A percentile compares a stretch with the other conserved stretches of the same genome.
phyloP scores from a whole-genome alignment of 2,888 invertebrate species.

The Eretmocerus hayati region DNA sequence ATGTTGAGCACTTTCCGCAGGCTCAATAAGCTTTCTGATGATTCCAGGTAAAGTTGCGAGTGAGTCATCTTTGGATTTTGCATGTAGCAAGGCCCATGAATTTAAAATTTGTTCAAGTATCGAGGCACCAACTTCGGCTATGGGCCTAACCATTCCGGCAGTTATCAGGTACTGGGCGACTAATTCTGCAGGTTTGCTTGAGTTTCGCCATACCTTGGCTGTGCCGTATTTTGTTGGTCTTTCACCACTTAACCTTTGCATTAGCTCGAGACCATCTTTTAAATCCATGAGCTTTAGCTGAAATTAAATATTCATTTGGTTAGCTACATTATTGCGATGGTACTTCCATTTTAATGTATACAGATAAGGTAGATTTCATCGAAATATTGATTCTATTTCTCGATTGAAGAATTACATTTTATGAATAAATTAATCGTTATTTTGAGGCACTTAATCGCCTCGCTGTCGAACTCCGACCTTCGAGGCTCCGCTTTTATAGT shows the following conservation, averaged over 20 bases:
- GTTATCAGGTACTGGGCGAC: slow-evolving; percentile 54
- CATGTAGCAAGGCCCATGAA: slow-evolving; percentile 42
- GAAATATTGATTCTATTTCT: no score
- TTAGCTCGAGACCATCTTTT: slow-evolving; percentile 52
- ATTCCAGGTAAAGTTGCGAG: slow-evolving; percentile 39
- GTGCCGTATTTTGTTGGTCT: slow-evolving; percentile 47
- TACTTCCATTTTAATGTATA: no score
- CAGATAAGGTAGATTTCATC: no score
- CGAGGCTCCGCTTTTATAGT: no score
- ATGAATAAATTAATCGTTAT: no score
- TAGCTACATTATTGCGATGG: no score
- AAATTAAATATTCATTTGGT: slow-evolving; percentile 27
- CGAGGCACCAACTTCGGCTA: slow-evolving; percentile 41
- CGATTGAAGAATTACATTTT: no score
- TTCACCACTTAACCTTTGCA: slow-evolving; percentile 49
- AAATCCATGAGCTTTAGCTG: slow-evolving; percentile 53
- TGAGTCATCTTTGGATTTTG: slow-evolving; percentile 25
- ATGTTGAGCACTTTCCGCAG: slow-evolving; percentile 60
- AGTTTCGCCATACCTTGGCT: slow-evolving; percentile 53
- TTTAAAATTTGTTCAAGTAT: slow-evolving; percentile 42
- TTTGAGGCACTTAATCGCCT: no score
- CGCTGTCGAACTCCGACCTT: no score
- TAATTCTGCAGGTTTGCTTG: slow-evolving; percentile 52
- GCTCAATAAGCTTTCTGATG: slow-evolving; percentile 47
- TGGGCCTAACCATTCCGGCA: slow-evolving; percentile 51